phyloP scores from a whole-genome alignment of 2,113 vertebrate species.

The Chiloscyllium plagiosum region DNA sequence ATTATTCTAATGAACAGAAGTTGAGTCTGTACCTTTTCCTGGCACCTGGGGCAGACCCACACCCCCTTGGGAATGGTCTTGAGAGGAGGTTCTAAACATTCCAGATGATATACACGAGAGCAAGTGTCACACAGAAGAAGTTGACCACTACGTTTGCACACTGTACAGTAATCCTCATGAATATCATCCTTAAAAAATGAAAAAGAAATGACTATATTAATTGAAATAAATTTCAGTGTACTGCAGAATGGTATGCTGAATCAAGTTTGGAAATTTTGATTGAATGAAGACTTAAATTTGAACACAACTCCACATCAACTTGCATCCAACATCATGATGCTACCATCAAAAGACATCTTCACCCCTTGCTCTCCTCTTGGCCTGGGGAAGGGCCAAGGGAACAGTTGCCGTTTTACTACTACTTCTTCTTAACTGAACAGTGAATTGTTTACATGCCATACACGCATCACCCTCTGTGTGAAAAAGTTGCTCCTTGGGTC shows the following conservation, averaged over 20 bases:
- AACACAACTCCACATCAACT: not conserved
- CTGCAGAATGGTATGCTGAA: not conserved
- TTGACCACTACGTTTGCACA: constrained; percentile 74
- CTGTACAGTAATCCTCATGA: constrained; percentile 73
- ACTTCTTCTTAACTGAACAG: too few species aligned
- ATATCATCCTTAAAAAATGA: constrained; percentile 64
- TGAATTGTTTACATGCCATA: too few species aligned
- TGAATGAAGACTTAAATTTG: not conserved
- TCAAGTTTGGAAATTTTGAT: not conserved
- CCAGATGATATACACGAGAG: constrained; percentile 79
- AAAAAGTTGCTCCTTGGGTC: too few species aligned
- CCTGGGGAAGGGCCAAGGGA: too few species aligned
- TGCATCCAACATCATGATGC: not conserved
- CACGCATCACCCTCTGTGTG: too few species aligned
- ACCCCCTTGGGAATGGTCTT: constrained; percentile 72
- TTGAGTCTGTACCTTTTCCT: constrained; percentile 75
- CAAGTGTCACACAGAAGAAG: constrained; percentile 83
- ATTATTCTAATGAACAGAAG: not conserved
- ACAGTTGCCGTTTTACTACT: too few species aligned
- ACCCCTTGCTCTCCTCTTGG: not conserved
- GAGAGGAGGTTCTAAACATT: constrained; percentile 81
- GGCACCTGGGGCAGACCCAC: constrained; percentile 95
- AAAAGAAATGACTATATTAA: not conserved
- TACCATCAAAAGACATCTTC: not conserved
- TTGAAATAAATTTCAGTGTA: not conserved